Percentiles rank a stretch among this genome's conserved stretches.
These are phyloP conservation scores for Halcyon chelicuti DNA, from an alignment of 2,797 vertebrate genomes.

Conservation along the genomic window DNA sequence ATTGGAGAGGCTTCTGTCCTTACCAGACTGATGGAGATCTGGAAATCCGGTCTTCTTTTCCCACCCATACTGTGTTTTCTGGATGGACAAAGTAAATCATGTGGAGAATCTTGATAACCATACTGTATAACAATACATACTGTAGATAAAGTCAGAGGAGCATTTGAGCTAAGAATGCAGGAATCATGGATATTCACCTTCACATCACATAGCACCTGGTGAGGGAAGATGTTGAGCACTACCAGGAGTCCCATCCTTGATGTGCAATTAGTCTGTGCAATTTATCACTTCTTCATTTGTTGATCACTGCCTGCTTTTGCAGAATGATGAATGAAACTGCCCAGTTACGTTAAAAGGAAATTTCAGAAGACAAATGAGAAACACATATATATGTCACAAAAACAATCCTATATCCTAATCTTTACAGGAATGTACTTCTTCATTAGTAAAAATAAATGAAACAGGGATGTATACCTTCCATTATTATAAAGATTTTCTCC, in stretches of 20 bases:
- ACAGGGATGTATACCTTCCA: neutral
- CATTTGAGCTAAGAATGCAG: neutral
- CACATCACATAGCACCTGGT: fast-evolving
- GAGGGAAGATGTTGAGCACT: neutral
- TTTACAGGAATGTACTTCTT: neutral
- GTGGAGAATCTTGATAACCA: neutral
- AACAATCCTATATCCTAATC: neutral
- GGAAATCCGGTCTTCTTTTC: neutral
- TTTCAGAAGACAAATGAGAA: constrained; percentile 9
- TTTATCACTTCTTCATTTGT: neutral
- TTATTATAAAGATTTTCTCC: neutral
- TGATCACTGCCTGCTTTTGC: neutral
- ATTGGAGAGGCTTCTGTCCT: neutral
- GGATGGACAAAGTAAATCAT: neutral
- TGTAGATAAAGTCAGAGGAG: neutral
- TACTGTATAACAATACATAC: neutral
- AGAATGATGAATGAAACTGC: neutral
- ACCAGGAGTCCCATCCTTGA: neutral
- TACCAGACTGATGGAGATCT: neutral
- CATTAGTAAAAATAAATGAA: neutral
- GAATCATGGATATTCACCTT: neutral
- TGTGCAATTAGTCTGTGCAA: neutral
- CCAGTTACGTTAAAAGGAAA: neutral
- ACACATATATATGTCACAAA: neutral
- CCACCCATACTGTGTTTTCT: neutral